phyloP scores from a whole-genome alignment of 64 coral and sea anemone genomes.

The Catalaphyllia jardinei region DNA sequence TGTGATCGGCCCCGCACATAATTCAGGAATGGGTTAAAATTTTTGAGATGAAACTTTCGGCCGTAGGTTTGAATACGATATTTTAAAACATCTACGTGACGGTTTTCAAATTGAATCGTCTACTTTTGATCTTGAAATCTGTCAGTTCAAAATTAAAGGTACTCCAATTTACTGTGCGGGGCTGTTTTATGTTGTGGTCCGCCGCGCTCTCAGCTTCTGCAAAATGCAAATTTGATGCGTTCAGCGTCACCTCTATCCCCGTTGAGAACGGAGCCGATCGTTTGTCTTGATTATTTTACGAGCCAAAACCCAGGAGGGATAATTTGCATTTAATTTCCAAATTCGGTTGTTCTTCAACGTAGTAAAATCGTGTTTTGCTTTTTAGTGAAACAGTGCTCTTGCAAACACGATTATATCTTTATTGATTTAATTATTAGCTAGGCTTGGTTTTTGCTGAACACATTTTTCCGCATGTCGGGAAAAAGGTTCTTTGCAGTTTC shows the following conservation, averaged over 20 bases:
- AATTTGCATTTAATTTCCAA: neutral
- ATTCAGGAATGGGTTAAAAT: neutral
- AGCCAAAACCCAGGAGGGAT: neutral
- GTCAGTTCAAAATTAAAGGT: neutral
- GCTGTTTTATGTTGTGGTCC: neutral
- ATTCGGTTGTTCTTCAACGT: too few relatives aligned
- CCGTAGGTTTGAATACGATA: neutral
- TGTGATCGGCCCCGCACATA: neutral
- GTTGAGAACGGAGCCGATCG: neutral
- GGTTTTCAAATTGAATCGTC: neutral
- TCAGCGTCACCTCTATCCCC: neutral
- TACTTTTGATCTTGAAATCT: constrained; percentile 1
- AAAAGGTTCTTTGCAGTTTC: too few relatives aligned
- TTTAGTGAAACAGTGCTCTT: neutral
- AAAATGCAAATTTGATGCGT: neutral
- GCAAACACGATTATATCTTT: constrained; percentile 2
- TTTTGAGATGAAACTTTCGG: neutral
- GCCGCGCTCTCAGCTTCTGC: neutral
- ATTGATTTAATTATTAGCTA: constrained; percentile 22
- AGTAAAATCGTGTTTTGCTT: neutral
- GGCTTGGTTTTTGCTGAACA: neutral
- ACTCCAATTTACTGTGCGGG: neutral
- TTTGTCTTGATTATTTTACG: neutral
- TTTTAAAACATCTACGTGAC: neutral
- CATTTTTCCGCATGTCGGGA: neutral